Evolutionary conservation across 2,888 invertebrate species (phyloP).

Genomic region (Caenorhabditis sulstoni): DNA sequence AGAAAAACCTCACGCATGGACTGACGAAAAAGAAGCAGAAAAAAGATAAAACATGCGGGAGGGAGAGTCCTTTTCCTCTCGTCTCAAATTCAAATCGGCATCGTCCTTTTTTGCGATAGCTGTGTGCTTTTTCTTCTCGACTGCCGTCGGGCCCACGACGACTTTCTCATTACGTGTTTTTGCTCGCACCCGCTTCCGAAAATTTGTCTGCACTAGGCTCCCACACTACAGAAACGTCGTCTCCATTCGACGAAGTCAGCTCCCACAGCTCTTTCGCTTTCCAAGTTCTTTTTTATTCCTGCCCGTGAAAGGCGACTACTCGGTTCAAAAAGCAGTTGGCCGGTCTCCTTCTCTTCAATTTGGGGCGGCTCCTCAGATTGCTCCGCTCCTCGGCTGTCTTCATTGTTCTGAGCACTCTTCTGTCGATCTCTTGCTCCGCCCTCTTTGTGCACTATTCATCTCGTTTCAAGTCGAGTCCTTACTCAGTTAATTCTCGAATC

Average conservation of each 20-base stretch:
- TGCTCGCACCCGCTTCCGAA: slow-evolving; percentile 4
- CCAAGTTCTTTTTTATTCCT: slow-evolving; percentile 51
- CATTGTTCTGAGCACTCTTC: slow-evolving; percentile 39
- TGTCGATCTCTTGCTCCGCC: slow-evolving; percentile 35
- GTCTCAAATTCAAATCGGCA: slow-evolving; percentile 52
- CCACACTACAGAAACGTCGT: slow-evolving; percentile 11
- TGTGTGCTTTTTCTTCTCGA: no score
- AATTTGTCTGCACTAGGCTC: slow-evolving; percentile 34
- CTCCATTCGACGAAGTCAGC: slow-evolving; percentile 6
- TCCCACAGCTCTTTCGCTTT: slow-evolving; percentile 22
- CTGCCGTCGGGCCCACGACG: background rate
- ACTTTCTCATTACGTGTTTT: slow-evolving; percentile 44
- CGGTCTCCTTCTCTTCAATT: slow-evolving; percentile 47
- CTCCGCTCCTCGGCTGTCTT: slow-evolving; percentile 22
- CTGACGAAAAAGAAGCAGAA: slow-evolving; percentile 34
- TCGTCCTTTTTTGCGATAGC: slow-evolving; percentile 17
- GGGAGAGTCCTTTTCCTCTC: slow-evolving; percentile 34
- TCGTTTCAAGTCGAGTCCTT: slow-evolving; percentile 31
- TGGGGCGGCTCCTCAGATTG: slow-evolving; percentile 59
- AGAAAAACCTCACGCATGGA: slow-evolving; percentile 23
- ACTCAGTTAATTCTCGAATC: background rate
- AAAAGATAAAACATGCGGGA: slow-evolving; percentile 49
- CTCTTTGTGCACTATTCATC: slow-evolving; percentile 42
- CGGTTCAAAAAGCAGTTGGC: slow-evolving; percentile 15
- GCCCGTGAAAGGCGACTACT: slow-evolving; percentile 36